Conservation (phyloP, 2,797 vertebrate species). For the Gadopsis marmoratus region DNA sequence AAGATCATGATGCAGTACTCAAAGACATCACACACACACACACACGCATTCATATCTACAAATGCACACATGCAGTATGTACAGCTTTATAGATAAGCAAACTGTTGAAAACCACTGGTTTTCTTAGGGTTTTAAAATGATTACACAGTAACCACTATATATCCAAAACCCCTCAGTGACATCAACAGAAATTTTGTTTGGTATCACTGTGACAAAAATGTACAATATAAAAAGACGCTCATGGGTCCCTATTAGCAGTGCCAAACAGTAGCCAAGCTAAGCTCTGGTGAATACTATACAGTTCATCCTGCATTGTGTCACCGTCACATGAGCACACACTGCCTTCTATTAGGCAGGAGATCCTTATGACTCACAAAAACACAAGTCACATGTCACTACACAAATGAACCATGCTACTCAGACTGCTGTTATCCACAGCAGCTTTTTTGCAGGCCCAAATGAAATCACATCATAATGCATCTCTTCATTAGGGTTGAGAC, state of each 20-base stretch:
- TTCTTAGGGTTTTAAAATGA: conserved; percentile 19
- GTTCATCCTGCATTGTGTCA: conserved; percentile 83
- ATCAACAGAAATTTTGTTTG: conserved; percentile 41
- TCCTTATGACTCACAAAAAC: conserved; percentile 86
- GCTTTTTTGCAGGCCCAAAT: conserved; percentile 74
- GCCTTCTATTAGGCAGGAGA: conserved; percentile 85
- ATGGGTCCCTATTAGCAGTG: conserved; percentile 52
- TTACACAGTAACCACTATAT: neutral
- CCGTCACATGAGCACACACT: conserved; percentile 85
- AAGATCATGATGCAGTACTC: conserved; percentile 69
- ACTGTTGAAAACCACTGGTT: conserved; percentile 1
- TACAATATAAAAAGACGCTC: conserved; percentile 61
- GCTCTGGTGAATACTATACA: conserved; percentile 77
- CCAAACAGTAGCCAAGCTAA: conserved; percentile 73
- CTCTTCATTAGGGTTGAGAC: conserved; percentile 79
- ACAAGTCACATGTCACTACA: conserved; percentile 87
- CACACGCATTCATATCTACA: conserved; percentile 31
- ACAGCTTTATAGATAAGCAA: conserved; percentile 31
- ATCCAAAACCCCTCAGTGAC: conserved; percentile 25
- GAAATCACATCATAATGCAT: conserved; percentile 84
- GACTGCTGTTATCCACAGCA: conserved; percentile 73
- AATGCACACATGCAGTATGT: conserved; percentile 39
- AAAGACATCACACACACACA: conserved; percentile 40
- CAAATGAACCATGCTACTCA: conserved; percentile 83
- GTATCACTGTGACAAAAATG: conserved; percentile 59